Evolutionary conservation across 2,888 invertebrate genomes (phyloP).

Genomic region (Cephus pulcher): DNA sequence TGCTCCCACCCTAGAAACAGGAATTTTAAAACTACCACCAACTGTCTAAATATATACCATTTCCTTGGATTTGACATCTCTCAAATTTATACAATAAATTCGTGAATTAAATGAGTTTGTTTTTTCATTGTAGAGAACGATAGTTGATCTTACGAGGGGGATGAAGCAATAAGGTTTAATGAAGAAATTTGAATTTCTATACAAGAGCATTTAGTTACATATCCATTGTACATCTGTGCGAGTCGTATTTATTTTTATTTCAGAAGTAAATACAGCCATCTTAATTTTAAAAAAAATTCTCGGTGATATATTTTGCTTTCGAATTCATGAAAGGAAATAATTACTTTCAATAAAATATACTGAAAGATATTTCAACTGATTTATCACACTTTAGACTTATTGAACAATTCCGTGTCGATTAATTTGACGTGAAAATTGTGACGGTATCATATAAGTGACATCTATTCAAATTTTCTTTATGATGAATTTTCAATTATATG

Average conservation of each 20-base stretch:
- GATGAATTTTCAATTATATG: neutral
- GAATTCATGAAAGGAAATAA: neutral
- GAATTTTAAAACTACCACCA: neutral
- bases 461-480: too few species aligned
- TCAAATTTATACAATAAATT: neutral
- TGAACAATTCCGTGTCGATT: neutral
- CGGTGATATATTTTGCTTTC: neutral
- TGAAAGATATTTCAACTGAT: neutral
- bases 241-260: neutral
- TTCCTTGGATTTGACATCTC: neutral
- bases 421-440: too few species aligned
- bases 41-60: neutral
- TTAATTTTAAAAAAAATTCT: too few species aligned
- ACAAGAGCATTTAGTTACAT: neutral
- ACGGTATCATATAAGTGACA: too few species aligned
- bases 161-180: neutral
- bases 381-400: neutral
- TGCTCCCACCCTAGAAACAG: neutral
- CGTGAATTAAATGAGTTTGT: neutral
- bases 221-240: neutral
- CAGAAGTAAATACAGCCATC: neutral
- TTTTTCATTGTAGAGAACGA: neutral
- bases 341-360: neutral
- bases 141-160: neutral
- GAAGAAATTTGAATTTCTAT: neutral